phyloP scores from a whole-genome alignment of 92 coral and sea anemone species.

The Siderastrea radians region DNA sequence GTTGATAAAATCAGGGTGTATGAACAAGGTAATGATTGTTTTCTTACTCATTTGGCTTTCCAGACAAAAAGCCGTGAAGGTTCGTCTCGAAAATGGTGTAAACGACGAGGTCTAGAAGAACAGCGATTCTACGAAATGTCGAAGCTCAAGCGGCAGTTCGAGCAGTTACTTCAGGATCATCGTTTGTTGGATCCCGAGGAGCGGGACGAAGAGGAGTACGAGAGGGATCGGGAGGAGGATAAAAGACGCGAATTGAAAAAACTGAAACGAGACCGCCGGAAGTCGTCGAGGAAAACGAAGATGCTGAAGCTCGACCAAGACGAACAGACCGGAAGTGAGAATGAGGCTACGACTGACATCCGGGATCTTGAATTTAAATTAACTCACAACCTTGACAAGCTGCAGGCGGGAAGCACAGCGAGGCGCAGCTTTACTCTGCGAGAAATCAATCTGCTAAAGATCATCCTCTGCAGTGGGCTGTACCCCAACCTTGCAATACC shows the following conservation, averaged over 20 bases:
- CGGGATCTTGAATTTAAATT: slow-evolving; percentile 96
- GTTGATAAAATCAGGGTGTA: too few relatives aligned
- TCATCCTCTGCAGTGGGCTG: slow-evolving; percentile 93
- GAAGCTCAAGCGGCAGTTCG: slow-evolving; percentile 94
- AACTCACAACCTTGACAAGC: slow-evolving; percentile 91
- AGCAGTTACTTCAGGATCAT: slow-evolving; percentile 87
- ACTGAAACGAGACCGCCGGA: slow-evolving; percentile 86
- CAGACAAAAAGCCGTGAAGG: slow-evolving; percentile 89
- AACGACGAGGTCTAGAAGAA: slow-evolving; percentile 92
- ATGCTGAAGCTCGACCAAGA: slow-evolving; percentile 91
- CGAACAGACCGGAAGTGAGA: slow-evolving; percentile 74
- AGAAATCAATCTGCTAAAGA: slow-evolving; percentile 90
- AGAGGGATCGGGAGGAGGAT: slow-evolving; percentile 80
- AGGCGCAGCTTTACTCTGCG: slow-evolving; percentile 91
- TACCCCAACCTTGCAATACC: slow-evolving; percentile 95
- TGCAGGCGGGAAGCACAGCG: slow-evolving; percentile 82
- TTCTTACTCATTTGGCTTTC: background rate
- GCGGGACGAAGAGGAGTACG: slow-evolving; percentile 76
- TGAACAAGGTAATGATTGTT: background rate
- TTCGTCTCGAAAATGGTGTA: slow-evolving; percentile 95
- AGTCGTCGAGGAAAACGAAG: slow-evolving; percentile 85
- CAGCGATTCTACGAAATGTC: slow-evolving; percentile 98
- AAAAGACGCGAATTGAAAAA: slow-evolving; percentile 86
- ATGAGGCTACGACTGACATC: slow-evolving; percentile 85
- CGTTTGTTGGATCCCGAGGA: slow-evolving; percentile 76